phyloP scores from a whole-genome alignment of 2,113 vertebrate genomes.

The Callipepla squamata region DNA sequence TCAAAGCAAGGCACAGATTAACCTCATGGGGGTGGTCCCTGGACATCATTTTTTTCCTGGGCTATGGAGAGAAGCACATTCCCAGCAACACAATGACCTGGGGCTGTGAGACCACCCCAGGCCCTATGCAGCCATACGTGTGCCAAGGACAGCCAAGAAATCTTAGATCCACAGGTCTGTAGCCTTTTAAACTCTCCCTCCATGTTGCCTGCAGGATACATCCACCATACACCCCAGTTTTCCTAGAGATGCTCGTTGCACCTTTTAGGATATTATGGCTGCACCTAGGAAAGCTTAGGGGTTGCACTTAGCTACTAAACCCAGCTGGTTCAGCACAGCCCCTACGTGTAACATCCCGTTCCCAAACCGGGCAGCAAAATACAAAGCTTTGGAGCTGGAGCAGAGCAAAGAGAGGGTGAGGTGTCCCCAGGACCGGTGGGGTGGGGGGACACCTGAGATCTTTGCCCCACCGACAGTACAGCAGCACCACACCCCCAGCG shows the following conservation, averaged over 20 bases:
- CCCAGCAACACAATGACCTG: background rate
- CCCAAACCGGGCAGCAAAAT: background rate
- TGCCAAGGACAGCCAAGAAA: background rate
- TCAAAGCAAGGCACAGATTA: background rate
- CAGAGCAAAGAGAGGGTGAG: background rate
- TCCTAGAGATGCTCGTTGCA: background rate
- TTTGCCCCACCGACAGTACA: accelerated
- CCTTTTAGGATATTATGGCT: background rate
- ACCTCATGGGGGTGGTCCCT: background rate
- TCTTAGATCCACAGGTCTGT: background rate
- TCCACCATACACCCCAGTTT: accelerated
- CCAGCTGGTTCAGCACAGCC: background rate
- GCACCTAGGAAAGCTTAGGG: background rate
- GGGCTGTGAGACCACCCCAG: background rate
- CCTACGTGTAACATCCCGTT: accelerated
- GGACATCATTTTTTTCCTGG: background rate
- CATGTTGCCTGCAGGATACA: background rate
- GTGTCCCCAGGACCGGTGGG: accelerated
- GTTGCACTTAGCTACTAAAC: background rate
- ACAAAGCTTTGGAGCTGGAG: background rate
- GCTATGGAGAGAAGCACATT: background rate
- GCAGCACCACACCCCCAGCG: background rate
- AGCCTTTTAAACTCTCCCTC: background rate
- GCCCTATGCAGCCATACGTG: background rate
- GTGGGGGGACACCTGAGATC: background rate